phyloP scores from a whole-genome alignment of 2,113 vertebrate species.

The Protobothrops flavoviridis region DNA sequence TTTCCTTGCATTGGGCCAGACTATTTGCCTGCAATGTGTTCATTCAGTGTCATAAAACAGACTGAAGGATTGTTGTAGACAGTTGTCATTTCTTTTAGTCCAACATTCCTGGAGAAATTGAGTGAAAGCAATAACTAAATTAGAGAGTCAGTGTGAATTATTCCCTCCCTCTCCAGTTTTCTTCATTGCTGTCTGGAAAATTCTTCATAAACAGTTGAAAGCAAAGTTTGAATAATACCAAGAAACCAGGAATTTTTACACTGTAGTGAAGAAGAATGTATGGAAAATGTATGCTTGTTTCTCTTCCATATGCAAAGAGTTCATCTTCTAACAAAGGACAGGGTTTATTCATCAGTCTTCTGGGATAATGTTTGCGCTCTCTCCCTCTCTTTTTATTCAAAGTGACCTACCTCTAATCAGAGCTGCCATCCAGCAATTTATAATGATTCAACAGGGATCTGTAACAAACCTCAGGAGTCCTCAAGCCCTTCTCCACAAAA shows the following conservation, averaged over 20 bases:
- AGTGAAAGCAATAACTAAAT: background rate
- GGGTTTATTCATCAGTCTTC: background rate
- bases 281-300: background rate
- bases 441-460: background rate
- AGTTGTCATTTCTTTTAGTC: background rate
- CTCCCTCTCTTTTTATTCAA: background rate
- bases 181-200: background rate
- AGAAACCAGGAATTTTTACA: background rate
- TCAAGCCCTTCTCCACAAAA: background rate
- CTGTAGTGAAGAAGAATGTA: background rate
- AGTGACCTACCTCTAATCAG: background rate
- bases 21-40: background rate
- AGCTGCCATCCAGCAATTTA: background rate
- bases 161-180: background rate
- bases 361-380: background rate
- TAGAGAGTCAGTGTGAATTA: background rate
- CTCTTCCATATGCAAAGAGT: background rate
- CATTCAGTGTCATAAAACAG: background rate
- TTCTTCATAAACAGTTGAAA: background rate
- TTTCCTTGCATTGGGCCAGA: background rate
- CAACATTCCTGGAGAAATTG: background rate
- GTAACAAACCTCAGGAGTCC: background rate
- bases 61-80: background rate
- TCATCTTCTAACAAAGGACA: background rate
- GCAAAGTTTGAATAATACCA: background rate